These are phyloP conservation scores for Megaceryle alcyon DNA, from an alignment of 2,797 vertebrate species.

Conservation along the genomic window DNA sequence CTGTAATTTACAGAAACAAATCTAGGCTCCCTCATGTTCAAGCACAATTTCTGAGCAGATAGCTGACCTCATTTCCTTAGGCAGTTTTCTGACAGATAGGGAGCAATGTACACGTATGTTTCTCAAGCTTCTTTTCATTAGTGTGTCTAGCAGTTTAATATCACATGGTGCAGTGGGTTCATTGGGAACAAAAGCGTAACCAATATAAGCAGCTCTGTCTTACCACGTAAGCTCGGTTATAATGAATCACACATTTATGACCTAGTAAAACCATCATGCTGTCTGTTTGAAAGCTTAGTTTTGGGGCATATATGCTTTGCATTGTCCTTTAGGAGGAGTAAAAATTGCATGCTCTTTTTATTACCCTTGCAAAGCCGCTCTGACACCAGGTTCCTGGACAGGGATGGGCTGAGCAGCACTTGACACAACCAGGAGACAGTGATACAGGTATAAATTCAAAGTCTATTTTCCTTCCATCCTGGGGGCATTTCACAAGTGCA, in stretches of 20 bases:
- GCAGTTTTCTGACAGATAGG: conserved; percentile 9
- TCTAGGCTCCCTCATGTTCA: background rate
- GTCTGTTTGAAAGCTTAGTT: conserved; percentile 8
- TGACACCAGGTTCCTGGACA: background rate
- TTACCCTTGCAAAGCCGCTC: conserved; percentile 15
- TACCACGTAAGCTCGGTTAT: background rate
- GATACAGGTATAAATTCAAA: background rate
- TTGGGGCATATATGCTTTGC: background rate
- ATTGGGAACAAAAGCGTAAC: background rate
- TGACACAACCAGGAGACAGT: accelerated
- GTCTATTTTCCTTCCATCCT: background rate
- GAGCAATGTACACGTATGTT: background rate
- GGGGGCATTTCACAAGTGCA: background rate
- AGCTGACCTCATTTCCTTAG: conserved; percentile 39
- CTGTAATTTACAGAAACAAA: background rate
- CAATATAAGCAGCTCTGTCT: background rate
- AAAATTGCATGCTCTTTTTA: conserved; percentile 44
- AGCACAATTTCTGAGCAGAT: background rate
- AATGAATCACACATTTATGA: conserved; percentile 17
- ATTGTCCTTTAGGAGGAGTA: conserved; percentile 30
- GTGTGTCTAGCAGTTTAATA: background rate
- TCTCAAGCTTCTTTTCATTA: background rate
- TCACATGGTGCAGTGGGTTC: background rate
- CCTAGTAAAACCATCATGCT: conserved; percentile 1
- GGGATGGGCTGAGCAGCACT: background rate